Base-by-base conservation (phyloP, 2,797 vertebrate species). In the Galaxias olidus region DNA sequence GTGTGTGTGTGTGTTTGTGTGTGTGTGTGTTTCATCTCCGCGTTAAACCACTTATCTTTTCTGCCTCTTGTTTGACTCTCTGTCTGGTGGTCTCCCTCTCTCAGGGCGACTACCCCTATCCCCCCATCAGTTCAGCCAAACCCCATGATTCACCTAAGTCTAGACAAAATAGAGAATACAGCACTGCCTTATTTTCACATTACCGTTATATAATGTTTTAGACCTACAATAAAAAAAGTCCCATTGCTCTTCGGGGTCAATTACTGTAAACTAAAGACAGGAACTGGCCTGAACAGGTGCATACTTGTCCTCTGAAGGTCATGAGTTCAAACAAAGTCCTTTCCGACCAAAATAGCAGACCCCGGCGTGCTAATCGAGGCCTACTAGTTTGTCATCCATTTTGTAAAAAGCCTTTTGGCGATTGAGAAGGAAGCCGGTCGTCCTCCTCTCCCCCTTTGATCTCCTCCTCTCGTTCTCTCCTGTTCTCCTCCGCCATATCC, bases 371-470 rank as follows among this genome's bases (percentile, higher is more conserved):
- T n/a, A n/a, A n/a, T n/a, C n/a, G n/a, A n/a, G n/a, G n/a, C n/a
- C n/a, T n/a, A n/a, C n/a, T n/a, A n/a, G n/a, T 14, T 47, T 13
- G 72, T 64, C 11, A 57, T 54, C 53, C 52, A 63, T 42, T 10
- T 30, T 63, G 66, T 62, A 46, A 53, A 77, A 60, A 65, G 61
- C 52, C 42, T 17, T 62, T 66, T 55, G 62, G 40, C 81, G 78
- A 86, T 56, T 77, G 76, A 84, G 60, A 74, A 77, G 83, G 76
- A 88, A 87, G 69, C 68, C 60, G 75, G 65, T 56, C 30, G 30
- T 30, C 52, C 51, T 50, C 63, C 55, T 77, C 56, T 44, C 73
- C 68, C 76, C 50, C 61, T 80, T 74, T 76, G 69, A 60, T 52
- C 56, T 59, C 56, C 72, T 8, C n/a, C 30, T 63, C 66, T 71